Evolutionary conservation across 2,888 invertebrate genomes (phyloP).

Genomic region (Leuctra nigra): DNA sequence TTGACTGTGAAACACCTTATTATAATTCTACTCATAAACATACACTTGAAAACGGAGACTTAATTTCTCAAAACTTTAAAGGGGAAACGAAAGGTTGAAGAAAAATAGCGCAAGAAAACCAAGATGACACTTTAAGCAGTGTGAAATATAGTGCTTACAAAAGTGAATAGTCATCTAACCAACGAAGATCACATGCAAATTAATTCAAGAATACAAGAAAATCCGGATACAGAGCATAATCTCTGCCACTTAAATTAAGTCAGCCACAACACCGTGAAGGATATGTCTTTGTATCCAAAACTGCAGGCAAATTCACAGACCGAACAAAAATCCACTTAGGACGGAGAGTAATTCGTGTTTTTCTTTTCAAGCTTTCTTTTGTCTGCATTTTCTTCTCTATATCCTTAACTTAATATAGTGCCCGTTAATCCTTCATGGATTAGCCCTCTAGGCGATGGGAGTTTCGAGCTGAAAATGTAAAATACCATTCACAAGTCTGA

Average conservation of each 20-base stretch:
- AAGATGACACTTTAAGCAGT: too few relatives aligned
- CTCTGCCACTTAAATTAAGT: constrained; percentile 12
- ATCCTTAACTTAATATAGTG: background rate
- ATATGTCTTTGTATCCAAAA: background rate
- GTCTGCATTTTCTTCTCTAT: background rate
- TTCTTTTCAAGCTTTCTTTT: background rate
- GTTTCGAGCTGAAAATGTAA: background rate
- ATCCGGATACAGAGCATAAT: constrained; percentile 19
- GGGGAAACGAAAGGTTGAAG: too few relatives aligned
- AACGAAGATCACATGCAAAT: constrained; percentile 22
- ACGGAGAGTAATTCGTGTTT: constrained; percentile 4
- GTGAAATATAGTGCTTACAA: background rate
- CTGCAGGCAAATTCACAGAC: background rate
- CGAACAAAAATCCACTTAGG: background rate
- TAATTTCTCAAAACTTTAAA: too few relatives aligned
- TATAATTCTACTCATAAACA: too few relatives aligned
- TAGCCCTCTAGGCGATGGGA: background rate
- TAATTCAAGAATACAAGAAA: constrained; percentile 20
- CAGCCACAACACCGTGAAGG: background rate
- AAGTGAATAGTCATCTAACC: background rate
- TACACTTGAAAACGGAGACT: too few relatives aligned
- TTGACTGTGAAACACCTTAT: too few relatives aligned
- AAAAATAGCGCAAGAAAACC: too few relatives aligned
- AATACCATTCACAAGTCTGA: constrained; percentile 1
- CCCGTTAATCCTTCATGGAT: background rate